These are phyloP conservation scores for Danio choprae DNA, from an alignment of 2,797 vertebrate genomes.

Conservation along the genomic window DNA sequence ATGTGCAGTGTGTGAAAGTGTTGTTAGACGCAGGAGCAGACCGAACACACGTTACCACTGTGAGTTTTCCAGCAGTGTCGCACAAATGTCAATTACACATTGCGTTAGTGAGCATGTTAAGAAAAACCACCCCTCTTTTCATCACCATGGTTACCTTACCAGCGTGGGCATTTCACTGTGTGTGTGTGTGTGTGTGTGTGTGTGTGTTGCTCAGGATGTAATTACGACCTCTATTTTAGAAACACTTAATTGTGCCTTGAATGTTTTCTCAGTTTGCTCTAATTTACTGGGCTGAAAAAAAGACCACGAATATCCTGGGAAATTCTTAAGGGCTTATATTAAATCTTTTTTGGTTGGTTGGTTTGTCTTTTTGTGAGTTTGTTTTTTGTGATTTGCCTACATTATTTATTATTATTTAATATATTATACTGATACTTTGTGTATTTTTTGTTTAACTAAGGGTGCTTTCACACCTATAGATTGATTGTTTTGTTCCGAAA, in stretches of 20 bases:
- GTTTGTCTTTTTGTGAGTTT: background rate
- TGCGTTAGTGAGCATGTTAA: background rate
- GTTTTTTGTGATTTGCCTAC: background rate
- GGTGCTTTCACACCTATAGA: too few species aligned
- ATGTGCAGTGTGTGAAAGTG: constrained; percentile 80
- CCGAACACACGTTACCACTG: constrained; percentile 78
- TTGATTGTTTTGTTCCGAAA: too few species aligned
- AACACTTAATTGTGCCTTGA: constrained; percentile 27
- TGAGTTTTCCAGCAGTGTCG: constrained; percentile 72
- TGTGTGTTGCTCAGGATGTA: constrained; percentile 32
- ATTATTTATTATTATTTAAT: too few species aligned
- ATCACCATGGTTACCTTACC: constrained; percentile 67
- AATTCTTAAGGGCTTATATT: background rate
- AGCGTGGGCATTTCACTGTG: constrained; percentile 42
- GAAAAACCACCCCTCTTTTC: constrained; percentile 44
- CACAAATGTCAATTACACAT: constrained; percentile 14
- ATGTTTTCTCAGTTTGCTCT: constrained; percentile 24
- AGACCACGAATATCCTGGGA: background rate
- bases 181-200: constrained; percentile 24
- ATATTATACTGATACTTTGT: too few species aligned
- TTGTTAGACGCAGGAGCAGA: constrained; percentile 86
- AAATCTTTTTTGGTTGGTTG: background rate
- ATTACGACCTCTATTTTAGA: constrained; percentile 43
- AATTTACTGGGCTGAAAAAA: constrained; percentile 1
- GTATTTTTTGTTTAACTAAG: too few species aligned